Evolutionary conservation across 2,113 vertebrate species (phyloP).

Genomic region (Mesembrinibis cayennensis): DNA sequence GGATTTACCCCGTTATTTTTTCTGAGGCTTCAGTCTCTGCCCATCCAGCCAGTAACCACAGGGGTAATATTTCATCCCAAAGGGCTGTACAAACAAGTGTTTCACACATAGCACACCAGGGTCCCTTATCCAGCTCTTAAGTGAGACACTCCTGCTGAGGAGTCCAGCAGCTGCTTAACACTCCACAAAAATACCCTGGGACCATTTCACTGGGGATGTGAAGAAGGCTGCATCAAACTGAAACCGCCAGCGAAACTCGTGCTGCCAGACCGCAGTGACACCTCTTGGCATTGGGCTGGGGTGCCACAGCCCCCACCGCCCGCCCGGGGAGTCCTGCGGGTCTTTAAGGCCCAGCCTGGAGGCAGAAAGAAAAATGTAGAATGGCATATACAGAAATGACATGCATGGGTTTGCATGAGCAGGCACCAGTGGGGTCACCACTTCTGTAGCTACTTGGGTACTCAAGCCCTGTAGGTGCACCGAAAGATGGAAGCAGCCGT

Average conservation of each 20-base stretch:
- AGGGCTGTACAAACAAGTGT: not conserved
- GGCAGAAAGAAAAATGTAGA: not conserved
- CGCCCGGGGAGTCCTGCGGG: accelerated
- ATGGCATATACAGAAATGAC: not conserved
- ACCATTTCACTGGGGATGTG: not conserved
- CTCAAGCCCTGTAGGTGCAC: not conserved
- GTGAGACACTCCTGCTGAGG: not conserved
- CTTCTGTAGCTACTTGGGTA: not conserved
- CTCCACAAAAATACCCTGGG: not conserved
- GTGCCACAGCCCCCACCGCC: not conserved
- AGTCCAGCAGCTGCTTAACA: not conserved
- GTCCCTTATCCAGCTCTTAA: not conserved
- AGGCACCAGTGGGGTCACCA: not conserved
- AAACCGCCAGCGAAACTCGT: not conserved
- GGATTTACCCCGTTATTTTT: not conserved
- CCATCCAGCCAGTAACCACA: not conserved
- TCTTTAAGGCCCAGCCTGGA: not conserved
- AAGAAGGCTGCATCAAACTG: not conserved
- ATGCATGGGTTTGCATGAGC: not conserved
- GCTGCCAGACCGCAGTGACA: not conserved
- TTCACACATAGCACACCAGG: not conserved
- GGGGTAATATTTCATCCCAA: not conserved
- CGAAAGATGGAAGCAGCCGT: not conserved
- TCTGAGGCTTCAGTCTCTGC: not conserved
- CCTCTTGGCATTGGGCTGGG: not conserved